These are phyloP conservation scores for Fabriciana adippe DNA, from an alignment of 2,888 invertebrate genomes.

Conservation along the genomic window DNA sequence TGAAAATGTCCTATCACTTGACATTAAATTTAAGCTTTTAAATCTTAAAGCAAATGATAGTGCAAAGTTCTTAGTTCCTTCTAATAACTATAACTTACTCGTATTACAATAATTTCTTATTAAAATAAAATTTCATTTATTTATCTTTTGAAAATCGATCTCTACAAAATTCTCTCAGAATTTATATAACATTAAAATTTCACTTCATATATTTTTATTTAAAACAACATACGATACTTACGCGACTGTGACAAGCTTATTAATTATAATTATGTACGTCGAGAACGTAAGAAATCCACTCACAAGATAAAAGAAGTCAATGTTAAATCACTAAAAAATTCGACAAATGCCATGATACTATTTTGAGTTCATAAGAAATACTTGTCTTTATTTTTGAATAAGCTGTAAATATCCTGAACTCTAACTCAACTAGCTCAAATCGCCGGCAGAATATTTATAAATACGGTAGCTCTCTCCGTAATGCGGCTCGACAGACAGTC, in stretches of 20 bases:
- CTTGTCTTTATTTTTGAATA: conserved; percentile 53
- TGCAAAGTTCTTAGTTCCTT: too few relatives aligned
- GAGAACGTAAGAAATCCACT: conserved; percentile 11
- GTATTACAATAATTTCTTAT: too few relatives aligned
- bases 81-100: too few relatives aligned
- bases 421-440: conserved; percentile 63
- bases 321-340: conserved; percentile 22
- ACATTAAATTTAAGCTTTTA: too few relatives aligned
- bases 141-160: too few relatives aligned
- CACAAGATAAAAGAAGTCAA: conserved; percentile 16
- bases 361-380: conserved; percentile 36
- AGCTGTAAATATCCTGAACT: conserved; percentile 66
- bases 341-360: conserved; percentile 27
- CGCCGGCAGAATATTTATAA: conserved; percentile 74
- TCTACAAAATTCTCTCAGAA: too few relatives aligned
- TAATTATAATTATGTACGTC: conserved; percentile 9
- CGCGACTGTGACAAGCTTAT: conserved; percentile 10
- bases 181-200: too few relatives aligned
- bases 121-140: too few relatives aligned
- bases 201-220: neutral
- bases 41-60: too few relatives aligned
- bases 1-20: neutral
- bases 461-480: conserved; percentile 71
- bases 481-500: conserved; percentile 76
- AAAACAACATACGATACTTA: conserved; percentile 13